Base-by-base conservation (phyloP, 1,140 invertebrate genomes). In the Caenorhabditis latens region DNA sequence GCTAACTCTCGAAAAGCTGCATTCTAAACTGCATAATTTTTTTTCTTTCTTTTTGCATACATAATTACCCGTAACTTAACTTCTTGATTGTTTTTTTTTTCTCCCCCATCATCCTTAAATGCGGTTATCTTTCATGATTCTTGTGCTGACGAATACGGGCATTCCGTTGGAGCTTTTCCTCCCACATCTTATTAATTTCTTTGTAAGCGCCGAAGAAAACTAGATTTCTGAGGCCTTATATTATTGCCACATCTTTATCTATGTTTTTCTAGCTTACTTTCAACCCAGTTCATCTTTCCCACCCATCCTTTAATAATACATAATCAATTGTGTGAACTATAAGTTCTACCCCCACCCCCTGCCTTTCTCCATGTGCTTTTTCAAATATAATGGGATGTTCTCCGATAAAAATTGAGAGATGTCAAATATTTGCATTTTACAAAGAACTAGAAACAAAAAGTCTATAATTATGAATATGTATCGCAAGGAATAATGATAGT, bases 91-190 rank as follows among this genome's bases (percentile, higher is more conserved):
- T n/a, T n/a, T n/a, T n/a, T n/a, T n/a, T 71, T 4, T 71, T 71
- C 46, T 71, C 4, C 40, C 13, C 43, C 46, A 16, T 46, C 16
- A 46, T 46, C 43, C 43, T n/a, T n/a, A 71, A 79, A 50, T 50
- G 46, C 71, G 71, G 71, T 79, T 79, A 5, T 50, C 5, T 24
- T 24, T n/a, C n/a, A n/a, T 79, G 63, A 79, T 79, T 79, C 71
- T 79, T 79, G 43, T 79, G 43, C 53, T 50, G 71, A 79, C 71
- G 46, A 79, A 79, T 79, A 79, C 71, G 71, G 71, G 71, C 71
- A 79, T 53, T 50, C 71, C 71, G 71, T 53, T 19, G 50, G 71
- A 79, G 71, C 71, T 48, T 53, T 79, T 16, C 50, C 50, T 16
- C 48, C 9, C n/a, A n/a, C 21, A 43, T 50, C 21, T 79, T 9